Base-by-base conservation (phyloP, 2,888 invertebrate species). In the Metopia argyrocephala region DNA sequence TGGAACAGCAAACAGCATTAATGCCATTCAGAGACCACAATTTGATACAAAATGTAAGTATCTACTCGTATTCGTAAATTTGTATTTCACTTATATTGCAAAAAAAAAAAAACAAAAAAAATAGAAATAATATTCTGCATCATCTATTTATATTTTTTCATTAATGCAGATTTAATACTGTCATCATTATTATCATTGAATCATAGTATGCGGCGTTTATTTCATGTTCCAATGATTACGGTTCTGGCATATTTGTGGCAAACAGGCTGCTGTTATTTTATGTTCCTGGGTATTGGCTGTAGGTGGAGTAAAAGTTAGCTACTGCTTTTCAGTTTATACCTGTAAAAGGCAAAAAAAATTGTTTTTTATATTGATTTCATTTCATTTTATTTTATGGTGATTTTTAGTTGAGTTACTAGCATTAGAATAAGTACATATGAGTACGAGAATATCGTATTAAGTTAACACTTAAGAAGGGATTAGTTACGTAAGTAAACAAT, bases 401-500 rank as follows among this genome's bases (percentile, higher is more conserved):
- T 65, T 65, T 69, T 56, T 23, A 48, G 21, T 56, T 69, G 7
- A 62, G 45, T 78, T 78, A 66, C 70, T 66, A 75, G 62, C 45
- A 46, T 75, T 78, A 78, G 54, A 70, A 61, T 62, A 64, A 38
- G 38, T 38, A 38, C 2, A 15, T 38, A 38, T 38, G 12, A 38
- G 12, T 2, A 38, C 38, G 15, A 38, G 15, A 12, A 38, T 38
- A 38, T 38, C 56, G 48, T 50, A 66, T 81, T 78, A 78, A 78
- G 78, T 81, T 78, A 81, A 78, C 74, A 81, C 54, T 31, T 81
- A 78, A 81, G 74, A 61, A 75, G 70, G 81, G 74, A 70, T 65
- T 78, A 81, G 74, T 20, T 69, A 57, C 56, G 50, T 81, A 81
- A 70, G 78, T 74, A 66, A 56, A 46, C n/a, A 27, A 31, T 38